A percentile compares a stretch with the other conserved stretches of the same genome.
Evolutionary conservation across 2,113 vertebrate genomes (phyloP).

Genomic region (Sus scrofa): T2T-Sscrofa CM000824.6:54897501-54898000

Average conservation of each 20-base stretch:
- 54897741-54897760: not conserved
- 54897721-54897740: not conserved
- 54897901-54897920: too few species aligned
- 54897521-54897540: not conserved
- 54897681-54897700: not conserved
- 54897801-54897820: too few species aligned
- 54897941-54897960: too few species aligned
- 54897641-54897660: not conserved
- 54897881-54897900: too few species aligned
- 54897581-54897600: not conserved
- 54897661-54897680: not conserved
- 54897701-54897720: not conserved
- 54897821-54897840: too few species aligned
- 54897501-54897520: not conserved
- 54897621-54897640: not conserved
- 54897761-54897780: not conserved
- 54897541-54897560: not conserved
- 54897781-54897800: not conserved
- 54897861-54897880: too few species aligned
- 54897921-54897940: too few species aligned
- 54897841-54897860: too few species aligned
- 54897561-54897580: not conserved
- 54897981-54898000: too few species aligned
- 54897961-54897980: too few species aligned
- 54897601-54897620: not conserved